Evolutionary conservation across 2,888 invertebrate genomes (phyloP).

Genomic region (Parthenolecanium corni): DNA sequence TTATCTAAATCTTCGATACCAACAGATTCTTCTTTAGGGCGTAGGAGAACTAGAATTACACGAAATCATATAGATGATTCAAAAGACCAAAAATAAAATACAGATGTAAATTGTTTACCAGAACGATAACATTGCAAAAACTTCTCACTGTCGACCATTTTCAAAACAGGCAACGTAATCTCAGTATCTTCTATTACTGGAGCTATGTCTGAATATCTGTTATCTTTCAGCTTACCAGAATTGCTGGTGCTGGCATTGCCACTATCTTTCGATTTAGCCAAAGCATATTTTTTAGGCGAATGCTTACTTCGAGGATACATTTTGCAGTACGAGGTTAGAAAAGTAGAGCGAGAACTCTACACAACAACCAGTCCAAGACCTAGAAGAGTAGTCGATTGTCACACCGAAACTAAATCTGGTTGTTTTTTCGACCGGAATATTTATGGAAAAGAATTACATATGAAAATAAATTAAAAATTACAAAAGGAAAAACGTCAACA

Average conservation of each 20-base stretch:
- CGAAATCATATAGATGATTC: neutral
- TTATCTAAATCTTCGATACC: constrained; percentile 71
- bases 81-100: neutral
- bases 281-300: constrained; percentile 19
- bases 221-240: constrained; percentile 7
- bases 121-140: constrained; percentile 10
- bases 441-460: too few species aligned
- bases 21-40: constrained; percentile 13
- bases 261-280: constrained; percentile 5
- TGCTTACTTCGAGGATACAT: constrained; percentile 20
- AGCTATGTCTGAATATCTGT: neutral
- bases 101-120: neutral
- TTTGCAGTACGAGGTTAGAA: neutral
- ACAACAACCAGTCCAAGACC: neutral
- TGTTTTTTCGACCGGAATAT: too few species aligned
- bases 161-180: constrained; percentile 29
- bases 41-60: constrained; percentile 7
- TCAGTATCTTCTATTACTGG: constrained; percentile 28
- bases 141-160: constrained; percentile 17
- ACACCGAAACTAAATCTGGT: too few species aligned
- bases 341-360: neutral
- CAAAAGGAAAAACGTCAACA: too few species aligned
- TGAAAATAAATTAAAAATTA: too few species aligned
- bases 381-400: neutral
- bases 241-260: neutral